Base-by-base conservation (phyloP, 2,797 vertebrate species). In the Octomys mimax region DNA sequence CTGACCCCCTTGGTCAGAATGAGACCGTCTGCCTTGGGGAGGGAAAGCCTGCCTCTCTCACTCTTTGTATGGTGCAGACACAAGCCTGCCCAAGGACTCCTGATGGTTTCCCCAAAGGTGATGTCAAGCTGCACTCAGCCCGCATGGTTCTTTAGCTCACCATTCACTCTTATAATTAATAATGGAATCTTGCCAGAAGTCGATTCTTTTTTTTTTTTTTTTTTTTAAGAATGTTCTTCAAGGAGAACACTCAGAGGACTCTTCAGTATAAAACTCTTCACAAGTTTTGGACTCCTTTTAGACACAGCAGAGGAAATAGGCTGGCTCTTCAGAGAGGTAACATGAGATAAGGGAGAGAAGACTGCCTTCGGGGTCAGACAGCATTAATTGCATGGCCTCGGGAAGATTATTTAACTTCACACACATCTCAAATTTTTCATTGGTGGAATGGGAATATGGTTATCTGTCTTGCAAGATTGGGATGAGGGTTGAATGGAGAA, bases 81-180 rank as follows among this genome's bases (percentile, higher is more conserved):
- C 0, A n/a, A 95, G 83, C 16, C 66, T 90, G 68, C 73, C 94
- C 84, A 96, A 24, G 39, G 82, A 61, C 78, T 96, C 93, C 92
- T 82, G 79, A 96, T 83, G 36, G 61, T 87, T 87, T 89, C 46
- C 92, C 78, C 79, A 57, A 94, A 92, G 97, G 82, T 91, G 39
- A 71, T 92, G 83, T 96, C 78, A 85, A 82, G 62, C 21, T 77
- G 90, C 88, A 79, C 89, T 92, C 75, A 83, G 36, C 2, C 68
- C 85, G 95, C 68, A 89, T 95, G 83, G 96, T 91, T 95, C 81
- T 92, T 92, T 92, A 94, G 94, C 90, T 96, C 89, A 86, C 73
- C 75, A 86, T 59, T 96, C 84, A 95, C 90, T 88, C 79, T 97
- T 94, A 91, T 96, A 97, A 96, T 96, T 96, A 96, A 93, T 93